phyloP scores from a whole-genome alignment of 2,113 vertebrate genomes.

The Campylomormyrus numenius region DNA sequence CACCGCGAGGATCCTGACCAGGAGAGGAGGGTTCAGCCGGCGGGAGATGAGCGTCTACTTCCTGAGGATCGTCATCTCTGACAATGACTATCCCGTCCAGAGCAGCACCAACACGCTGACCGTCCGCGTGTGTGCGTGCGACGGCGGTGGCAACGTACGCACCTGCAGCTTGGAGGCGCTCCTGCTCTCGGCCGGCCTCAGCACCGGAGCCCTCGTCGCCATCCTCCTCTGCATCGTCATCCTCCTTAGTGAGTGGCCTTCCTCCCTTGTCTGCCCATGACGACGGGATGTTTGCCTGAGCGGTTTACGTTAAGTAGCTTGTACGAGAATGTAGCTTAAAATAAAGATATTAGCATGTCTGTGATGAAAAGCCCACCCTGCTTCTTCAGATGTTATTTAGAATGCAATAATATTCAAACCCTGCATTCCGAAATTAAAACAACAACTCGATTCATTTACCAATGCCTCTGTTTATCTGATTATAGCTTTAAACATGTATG shows the following conservation, averaged over 20 bases:
- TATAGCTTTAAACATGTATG: neutral
- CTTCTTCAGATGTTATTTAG: neutral
- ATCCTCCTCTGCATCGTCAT: slow-evolving; percentile 69
- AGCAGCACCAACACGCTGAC: slow-evolving; percentile 69
- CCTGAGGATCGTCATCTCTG: slow-evolving; percentile 74
- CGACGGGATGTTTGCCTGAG: neutral
- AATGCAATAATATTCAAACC: neutral
- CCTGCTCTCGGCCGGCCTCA: slow-evolving; percentile 64
- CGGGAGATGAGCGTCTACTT: slow-evolving; percentile 74
- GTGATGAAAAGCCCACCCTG: neutral
- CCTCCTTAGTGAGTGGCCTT: slow-evolving; percentile 58
- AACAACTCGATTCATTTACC: neutral
- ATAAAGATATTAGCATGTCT: neutral
- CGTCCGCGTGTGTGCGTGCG: slow-evolving; percentile 65
- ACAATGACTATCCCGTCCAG: slow-evolving; percentile 73
- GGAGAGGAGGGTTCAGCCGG: slow-evolving; percentile 72
- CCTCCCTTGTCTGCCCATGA: neutral
- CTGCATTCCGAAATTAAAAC: neutral
- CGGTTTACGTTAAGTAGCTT: neutral
- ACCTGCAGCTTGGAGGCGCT: slow-evolving; percentile 66
- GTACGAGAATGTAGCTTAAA: neutral
- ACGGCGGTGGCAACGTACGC: slow-evolving; percentile 63
- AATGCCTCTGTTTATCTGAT: neutral
- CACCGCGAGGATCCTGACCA: slow-evolving; percentile 75
- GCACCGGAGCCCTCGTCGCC: slow-evolving; percentile 63